A percentile compares a stretch with the other conserved stretches of the same genome.
Conservation (phyloP, 2,113 vertebrate species). For the Ondatra zibethicus region DNA sequence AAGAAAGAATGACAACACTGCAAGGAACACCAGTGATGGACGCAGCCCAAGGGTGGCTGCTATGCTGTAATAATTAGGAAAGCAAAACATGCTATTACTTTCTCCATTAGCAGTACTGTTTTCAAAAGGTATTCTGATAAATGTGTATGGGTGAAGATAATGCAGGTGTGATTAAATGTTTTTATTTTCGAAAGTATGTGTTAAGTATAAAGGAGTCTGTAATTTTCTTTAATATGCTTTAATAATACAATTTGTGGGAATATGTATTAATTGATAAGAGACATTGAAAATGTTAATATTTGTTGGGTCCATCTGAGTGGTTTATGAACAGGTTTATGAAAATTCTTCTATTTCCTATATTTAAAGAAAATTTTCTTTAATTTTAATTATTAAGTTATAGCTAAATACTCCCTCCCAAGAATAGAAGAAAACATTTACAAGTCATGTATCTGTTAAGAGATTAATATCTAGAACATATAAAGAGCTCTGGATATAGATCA, state of each 20-base stretch:
- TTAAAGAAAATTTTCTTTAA: slow-evolving; percentile 19
- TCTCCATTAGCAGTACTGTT: neutral
- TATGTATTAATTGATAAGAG: neutral
- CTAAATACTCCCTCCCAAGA: neutral
- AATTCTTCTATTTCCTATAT: slow-evolving; percentile 13
- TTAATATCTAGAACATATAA: slow-evolving; percentile 1
- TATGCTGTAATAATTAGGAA: neutral
- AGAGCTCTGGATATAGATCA: neutral
- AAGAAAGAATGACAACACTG: neutral
- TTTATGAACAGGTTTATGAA: neutral
- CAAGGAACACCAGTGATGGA: neutral
- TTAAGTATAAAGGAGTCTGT: neutral
- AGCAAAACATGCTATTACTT: neutral
- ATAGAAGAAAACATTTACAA: neutral
- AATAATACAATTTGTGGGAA: neutral
- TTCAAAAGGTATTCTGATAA: slow-evolving; percentile 29
- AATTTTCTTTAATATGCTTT: slow-evolving; percentile 48
- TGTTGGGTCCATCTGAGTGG: neutral
- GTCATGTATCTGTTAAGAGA: neutral
- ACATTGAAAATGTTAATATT: slow-evolving; percentile 24
- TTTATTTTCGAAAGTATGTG: neutral
- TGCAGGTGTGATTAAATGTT: neutral
- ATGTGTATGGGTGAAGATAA: neutral
- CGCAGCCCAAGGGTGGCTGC: neutral
- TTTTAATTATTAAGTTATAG: slow-evolving; percentile 35